phyloP scores from a whole-genome alignment of 2,888 invertebrate genomes.

The Amaurobius ferox region DNA sequence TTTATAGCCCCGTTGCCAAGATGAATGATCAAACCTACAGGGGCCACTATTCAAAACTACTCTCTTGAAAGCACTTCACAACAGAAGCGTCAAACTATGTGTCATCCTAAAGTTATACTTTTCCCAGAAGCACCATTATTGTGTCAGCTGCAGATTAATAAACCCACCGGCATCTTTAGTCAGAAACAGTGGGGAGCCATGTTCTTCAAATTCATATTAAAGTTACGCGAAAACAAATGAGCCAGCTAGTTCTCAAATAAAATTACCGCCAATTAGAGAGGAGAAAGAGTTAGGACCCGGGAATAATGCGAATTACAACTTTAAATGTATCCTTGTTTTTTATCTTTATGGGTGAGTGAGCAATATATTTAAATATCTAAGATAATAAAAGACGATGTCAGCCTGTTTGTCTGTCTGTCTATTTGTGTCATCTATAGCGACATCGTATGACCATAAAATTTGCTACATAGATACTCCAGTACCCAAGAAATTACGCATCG shows the following conservation, averaged over 20 bases:
- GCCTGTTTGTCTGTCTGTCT: too few relatives aligned
- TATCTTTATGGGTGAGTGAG: too few relatives aligned
- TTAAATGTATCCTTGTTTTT: too few relatives aligned
- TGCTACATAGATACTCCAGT: too few relatives aligned
- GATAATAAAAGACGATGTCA: too few relatives aligned
- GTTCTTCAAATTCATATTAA: not conserved
- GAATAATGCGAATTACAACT: too few relatives aligned
- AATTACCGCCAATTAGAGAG: not conserved
- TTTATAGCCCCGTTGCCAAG: not conserved
- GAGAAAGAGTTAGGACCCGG: not conserved
- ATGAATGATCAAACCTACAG: not conserved
- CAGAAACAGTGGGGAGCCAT: not conserved
- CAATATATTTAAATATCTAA: too few relatives aligned
- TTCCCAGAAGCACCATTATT: not conserved
- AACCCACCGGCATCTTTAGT: not conserved
- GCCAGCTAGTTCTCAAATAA: not conserved
- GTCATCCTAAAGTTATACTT: not conserved
- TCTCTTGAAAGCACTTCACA: not conserved
- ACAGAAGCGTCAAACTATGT: not conserved
- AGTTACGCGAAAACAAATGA: not conserved
- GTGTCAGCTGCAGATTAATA: not conserved
- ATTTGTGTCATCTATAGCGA: too few relatives aligned
- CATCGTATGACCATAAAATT: too few relatives aligned
- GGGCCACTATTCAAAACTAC: not conserved
- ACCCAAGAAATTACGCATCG: too few relatives aligned